Percentiles rank a stretch among this genome's conserved stretches.
phyloP scores from a whole-genome alignment of 2,888 invertebrate species.

The Cephalotes varians region DNA sequence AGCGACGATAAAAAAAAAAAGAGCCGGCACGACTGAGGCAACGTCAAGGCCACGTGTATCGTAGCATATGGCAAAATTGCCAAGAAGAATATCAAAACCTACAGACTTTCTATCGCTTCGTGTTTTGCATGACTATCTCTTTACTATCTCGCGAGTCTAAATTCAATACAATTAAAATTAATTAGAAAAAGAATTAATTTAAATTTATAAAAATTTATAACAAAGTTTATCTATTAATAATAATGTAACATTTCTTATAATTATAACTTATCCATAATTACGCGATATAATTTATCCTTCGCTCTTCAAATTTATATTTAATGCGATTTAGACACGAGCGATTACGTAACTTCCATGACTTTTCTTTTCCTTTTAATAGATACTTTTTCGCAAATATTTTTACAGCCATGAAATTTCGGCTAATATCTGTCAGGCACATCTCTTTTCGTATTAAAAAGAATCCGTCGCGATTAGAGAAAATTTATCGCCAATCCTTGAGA shows the following conservation, averaged over 20 bases:
- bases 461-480: background rate
- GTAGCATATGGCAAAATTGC: conserved; percentile 33
- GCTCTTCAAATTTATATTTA: background rate
- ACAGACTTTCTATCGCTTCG: conserved; percentile 3
- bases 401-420: background rate
- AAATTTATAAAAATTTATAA: background rate
- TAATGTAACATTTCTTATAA: background rate
- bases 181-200: background rate
- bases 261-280: background rate
- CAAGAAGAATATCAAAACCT: background rate
- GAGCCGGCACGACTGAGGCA: background rate
- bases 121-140: background rate
- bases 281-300: background rate
- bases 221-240: background rate
- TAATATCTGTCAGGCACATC: background rate
- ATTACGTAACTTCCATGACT: background rate
- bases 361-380: too few relatives aligned
- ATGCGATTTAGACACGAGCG: background rate
- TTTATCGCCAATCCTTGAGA: background rate
- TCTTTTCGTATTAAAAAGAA: background rate
- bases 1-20: conserved; percentile 53
- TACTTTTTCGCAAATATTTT: background rate
- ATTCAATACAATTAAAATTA: background rate
- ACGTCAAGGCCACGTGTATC: conserved; percentile 32
- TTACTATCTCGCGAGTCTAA: too few relatives aligned